Evolutionary conservation across 2,888 invertebrate species (phyloP).

Genomic region (Barypeithes pellucidus): DNA sequence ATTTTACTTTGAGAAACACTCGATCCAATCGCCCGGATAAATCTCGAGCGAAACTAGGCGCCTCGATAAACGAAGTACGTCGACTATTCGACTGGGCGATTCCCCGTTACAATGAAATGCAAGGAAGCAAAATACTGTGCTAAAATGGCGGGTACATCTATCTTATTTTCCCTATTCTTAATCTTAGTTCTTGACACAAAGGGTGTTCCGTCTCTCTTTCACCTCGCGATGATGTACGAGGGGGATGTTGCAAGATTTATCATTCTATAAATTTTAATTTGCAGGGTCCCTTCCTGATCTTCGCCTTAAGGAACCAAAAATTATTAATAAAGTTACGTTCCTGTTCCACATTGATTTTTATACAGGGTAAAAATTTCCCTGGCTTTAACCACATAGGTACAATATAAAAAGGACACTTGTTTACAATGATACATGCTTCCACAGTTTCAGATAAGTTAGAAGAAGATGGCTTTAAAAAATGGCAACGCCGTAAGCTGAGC

Average conservation of each 20-base stretch:
- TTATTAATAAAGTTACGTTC: too few species aligned
- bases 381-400: too few species aligned
- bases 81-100: conserved; percentile 48
- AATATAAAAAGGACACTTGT: too few species aligned
- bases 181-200: conserved; percentile 59
- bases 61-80: conserved; percentile 53
- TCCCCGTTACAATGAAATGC: conserved; percentile 67
- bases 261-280: too few species aligned
- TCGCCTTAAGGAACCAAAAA: too few species aligned
- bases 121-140: conserved; percentile 67
- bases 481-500: too few species aligned
- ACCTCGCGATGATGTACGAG: conserved; percentile 19
- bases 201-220: conserved; percentile 24
- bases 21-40: conserved; percentile 61
- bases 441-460: too few species aligned
- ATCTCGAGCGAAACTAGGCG: conserved; percentile 44
- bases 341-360: too few species aligned
- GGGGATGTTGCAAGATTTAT: conserved; percentile 5
- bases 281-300: too few species aligned
- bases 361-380: too few species aligned
- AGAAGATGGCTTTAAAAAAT: too few species aligned
- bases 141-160: conserved; percentile 69
- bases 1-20: conserved; percentile 69
- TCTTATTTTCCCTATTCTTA: conserved; percentile 69
- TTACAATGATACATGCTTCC: too few species aligned